Base-by-base conservation (phyloP, 2,797 vertebrate genomes). In the Lophotriccus pileatus region DNA sequence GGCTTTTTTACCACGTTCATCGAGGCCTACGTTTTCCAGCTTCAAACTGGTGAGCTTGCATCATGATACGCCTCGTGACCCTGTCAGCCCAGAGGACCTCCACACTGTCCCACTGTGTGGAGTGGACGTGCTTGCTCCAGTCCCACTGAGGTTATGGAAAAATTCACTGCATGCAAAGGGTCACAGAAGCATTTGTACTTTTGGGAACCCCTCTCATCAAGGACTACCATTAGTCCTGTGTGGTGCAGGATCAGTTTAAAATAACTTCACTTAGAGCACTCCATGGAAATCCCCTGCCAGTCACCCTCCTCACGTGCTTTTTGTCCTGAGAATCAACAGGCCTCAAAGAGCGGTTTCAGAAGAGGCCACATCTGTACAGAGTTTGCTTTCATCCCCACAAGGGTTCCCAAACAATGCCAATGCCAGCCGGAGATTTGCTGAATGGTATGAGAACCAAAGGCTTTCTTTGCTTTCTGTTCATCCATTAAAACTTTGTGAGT, bases 331-430 rank as follows among this genome's bases (percentile, higher is more conserved):
- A 95, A 94, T 91, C 85, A 92, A 81, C 84, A 91, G 95, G 70
- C 69, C 94, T 96, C 83, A 84, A 84, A 96, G 80, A 60, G 63
- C 20, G 1, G 85, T 32, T 91, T 95, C 52, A 81, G 91, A 94
- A 94, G 95, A 95, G 93, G 87, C 91, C 92, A 92, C 95, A 96
- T 95, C 94, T 95, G 89, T 95, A 90, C 67, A 86, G 89, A 94
- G 62, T 97, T 96, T 96, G 77, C 94, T 97, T 97, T 94, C 85
- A 95, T 94, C 91, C 85, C 83, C 94, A 89, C 60, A 89, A 96
- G 89, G 78, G 75, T 87, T 91, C 89, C 93, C 77, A 94, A 96
- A 97, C 93, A 95, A 93, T 90, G 77, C 90, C 85, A 90, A 34
- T 95, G 87, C 91, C 93, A 97, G 93, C 63, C 30, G 36, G 91